phyloP scores from a whole-genome alignment of 2,888 invertebrate species.

The Mimumesa dahlbomi region DNA sequence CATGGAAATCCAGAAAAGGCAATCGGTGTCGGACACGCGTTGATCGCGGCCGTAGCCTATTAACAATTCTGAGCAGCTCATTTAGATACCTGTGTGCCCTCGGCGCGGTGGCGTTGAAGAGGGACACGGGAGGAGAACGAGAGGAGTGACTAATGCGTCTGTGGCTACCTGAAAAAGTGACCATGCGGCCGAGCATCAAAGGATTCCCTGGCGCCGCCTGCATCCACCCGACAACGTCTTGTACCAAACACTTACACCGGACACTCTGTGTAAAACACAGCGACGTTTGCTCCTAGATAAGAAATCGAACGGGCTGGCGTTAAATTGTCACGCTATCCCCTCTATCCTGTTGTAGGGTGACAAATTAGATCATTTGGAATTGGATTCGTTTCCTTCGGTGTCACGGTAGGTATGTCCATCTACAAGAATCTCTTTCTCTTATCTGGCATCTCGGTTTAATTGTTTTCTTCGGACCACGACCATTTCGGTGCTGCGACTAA shows the following conservation, averaged over 20 bases:
- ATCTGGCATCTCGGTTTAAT: no score
- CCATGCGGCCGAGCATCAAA: conserved; percentile 77
- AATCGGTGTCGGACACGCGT: conserved; percentile 68
- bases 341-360: not conserved
- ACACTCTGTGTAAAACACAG: no score
- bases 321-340: not conserved
- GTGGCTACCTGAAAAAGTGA: conserved; percentile 79
- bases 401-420: no score
- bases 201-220: conserved; percentile 79
- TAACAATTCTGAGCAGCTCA: conserved; percentile 78
- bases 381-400: no score
- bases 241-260: conserved; percentile 53
- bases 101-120: conserved; percentile 49
- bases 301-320: no score
- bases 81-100: conserved; percentile 70
- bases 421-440: no score
- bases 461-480: no score
- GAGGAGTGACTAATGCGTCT: conserved; percentile 80
- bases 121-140: conserved; percentile 61
- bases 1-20: not conserved
- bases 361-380: no score
- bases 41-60: conserved; percentile 68
- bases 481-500: no score
- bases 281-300: no score
- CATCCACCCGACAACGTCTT: conserved; percentile 38